phyloP scores from a whole-genome alignment of 2,888 invertebrate genomes.

The Dichetophora obliterata region DNA sequence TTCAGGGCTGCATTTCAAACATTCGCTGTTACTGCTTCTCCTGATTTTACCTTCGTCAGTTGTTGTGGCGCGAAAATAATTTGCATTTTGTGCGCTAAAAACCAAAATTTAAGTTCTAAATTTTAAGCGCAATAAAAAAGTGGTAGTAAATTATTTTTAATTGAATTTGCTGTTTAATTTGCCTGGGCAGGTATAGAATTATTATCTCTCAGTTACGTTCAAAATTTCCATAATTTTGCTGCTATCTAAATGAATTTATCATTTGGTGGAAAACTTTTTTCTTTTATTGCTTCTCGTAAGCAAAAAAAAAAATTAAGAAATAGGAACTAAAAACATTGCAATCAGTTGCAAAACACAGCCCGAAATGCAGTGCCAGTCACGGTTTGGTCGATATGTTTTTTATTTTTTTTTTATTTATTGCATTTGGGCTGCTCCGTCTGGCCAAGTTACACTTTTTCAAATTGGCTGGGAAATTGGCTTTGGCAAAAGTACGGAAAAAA shows the following conservation, averaged over 20 bases:
- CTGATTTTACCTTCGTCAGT: neutral
- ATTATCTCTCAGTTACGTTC: neutral
- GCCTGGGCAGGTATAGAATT: neutral
- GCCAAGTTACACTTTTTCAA: constrained; percentile 3
- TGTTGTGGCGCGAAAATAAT: constrained; percentile 14
- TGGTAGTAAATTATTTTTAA: neutral
- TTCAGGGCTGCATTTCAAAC: neutral
- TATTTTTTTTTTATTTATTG: no score
- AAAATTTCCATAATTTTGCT: neutral
- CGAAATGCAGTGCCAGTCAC: constrained; percentile 2
- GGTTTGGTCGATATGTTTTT: constrained; percentile 33
- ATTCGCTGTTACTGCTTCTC: neutral
- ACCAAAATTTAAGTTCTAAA: constrained; percentile 3
- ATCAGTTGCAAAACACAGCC: neutral
- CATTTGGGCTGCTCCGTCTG: neutral
- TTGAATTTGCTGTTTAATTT: constrained; percentile 23
- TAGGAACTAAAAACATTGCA: neutral
- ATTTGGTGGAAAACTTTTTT: neutral
- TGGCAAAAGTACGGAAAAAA: neutral
- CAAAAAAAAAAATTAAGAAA: neutral
- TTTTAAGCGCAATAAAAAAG: neutral
- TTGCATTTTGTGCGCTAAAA: constrained; percentile 23
- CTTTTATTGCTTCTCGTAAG: neutral
- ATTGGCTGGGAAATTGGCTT: constrained; percentile 3
- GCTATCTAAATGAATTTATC: constrained; percentile 29